Conservation (phyloP, 2,797 vertebrate species). For the Silurus lanzhouensis region DNA sequence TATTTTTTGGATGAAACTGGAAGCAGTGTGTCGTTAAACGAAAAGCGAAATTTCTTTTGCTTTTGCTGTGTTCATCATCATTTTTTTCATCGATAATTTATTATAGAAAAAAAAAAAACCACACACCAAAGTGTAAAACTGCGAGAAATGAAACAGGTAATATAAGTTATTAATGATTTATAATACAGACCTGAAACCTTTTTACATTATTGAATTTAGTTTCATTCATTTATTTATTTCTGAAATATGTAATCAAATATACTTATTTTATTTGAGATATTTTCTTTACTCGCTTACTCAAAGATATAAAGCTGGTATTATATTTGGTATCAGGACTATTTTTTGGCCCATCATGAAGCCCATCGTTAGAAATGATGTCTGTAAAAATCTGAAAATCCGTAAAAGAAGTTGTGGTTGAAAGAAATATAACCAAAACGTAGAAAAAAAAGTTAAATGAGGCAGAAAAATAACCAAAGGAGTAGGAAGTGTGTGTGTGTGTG, state of each 20-base stretch:
- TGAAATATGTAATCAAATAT: background rate
- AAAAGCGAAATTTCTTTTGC: background rate
- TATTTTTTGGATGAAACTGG: background rate
- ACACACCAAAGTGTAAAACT: background rate
- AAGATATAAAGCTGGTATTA: background rate
- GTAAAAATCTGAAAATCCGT: no score
- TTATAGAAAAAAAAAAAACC: background rate
- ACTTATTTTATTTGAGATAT: no score
- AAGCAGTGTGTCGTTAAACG: background rate
- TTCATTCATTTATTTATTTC: background rate
- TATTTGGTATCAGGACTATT: background rate
- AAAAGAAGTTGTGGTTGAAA: background rate
- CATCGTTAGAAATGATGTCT: background rate
- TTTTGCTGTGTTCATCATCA: no score
- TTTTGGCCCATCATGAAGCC: background rate
- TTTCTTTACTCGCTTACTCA: no score
- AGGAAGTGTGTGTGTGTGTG: background rate
- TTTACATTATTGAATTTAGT: background rate
- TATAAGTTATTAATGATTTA: background rate
- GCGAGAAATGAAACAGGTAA: no score
- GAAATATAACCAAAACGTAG: background rate
- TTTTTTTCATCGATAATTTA: background rate
- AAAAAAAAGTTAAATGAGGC: background rate
- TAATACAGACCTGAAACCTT: background rate
- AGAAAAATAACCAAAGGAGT: background rate